These are phyloP conservation scores for Saiga tatarica DNA, from an alignment of 2,113 vertebrate genomes.

Conservation along the genomic window DNA sequence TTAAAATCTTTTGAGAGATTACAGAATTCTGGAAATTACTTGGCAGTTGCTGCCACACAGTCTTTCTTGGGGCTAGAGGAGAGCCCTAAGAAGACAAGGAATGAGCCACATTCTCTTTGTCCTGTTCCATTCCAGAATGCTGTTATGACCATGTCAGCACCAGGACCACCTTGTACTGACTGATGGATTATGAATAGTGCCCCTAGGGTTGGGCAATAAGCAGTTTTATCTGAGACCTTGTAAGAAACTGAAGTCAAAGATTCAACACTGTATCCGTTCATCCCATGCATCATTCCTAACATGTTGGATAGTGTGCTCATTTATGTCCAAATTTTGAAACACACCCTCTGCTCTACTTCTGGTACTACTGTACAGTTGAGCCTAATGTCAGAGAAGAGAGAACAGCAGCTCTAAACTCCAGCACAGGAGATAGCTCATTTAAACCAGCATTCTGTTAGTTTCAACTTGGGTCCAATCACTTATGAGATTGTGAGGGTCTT, in stretches of 20 bases:
- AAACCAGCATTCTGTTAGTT: neutral
- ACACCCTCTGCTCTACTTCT: neutral
- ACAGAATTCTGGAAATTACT: neutral
- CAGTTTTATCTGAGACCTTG: neutral
- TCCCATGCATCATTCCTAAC: neutral
- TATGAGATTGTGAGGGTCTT: neutral
- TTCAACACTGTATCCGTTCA: neutral
- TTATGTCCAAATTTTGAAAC: neutral
- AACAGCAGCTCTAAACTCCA: neutral
- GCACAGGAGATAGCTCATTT: neutral
- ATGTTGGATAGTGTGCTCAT: too few species aligned
- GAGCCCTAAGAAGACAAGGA: neutral
- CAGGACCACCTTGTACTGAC: neutral
- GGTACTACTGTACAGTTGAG: fast-evolving
- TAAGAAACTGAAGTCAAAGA: neutral
- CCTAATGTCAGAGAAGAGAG: neutral
- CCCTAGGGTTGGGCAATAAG: neutral
- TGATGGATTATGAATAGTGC: neutral
- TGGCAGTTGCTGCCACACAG: neutral
- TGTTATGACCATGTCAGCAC: neutral
- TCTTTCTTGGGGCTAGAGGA: neutral
- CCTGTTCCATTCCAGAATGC: neutral
- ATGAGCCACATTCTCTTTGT: neutral
- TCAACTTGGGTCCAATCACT: neutral
- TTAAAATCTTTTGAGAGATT: neutral